Evolutionary conservation across 2,113 vertebrate species (phyloP), one percentile per base, ranked within the genome.

Genomic region (Carassius gibelio): DNA sequence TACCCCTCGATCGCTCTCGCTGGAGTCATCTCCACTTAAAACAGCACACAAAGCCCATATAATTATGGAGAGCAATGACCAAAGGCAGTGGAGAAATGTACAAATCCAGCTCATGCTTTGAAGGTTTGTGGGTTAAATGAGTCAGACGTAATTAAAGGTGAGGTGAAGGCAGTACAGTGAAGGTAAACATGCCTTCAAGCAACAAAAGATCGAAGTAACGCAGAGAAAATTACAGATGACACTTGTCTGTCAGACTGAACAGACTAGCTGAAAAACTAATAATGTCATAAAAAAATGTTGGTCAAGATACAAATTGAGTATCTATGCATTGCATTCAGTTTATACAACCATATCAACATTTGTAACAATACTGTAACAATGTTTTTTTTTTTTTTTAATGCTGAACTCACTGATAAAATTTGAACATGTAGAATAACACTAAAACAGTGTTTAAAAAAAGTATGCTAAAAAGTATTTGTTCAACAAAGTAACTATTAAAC

Each of bases 81-180:
- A 26, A 55, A 34, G 26, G 13, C 48, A 76, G 2, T 61, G 76
- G 34, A 38, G 76, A 79, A 79, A 61, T 62, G 34, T 52, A 30
- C 9, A 38, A 45, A 80, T 87, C 85, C 26, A 57, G 8, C 52
- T 38, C 6, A n/a, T 13, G 34, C 71, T 76, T 75, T 84, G 72
- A 84, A 75, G 82, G 45, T 61, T 17, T 75, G 52, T 23, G 68
- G 82, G 55, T 71, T 10, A 57, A 38, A 9, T 55, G 45, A 83
- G 68, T 72, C 69, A 72, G 50, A 42, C 42, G 82, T 74, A 74
- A 83, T 75, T 76, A 34, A 84, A 76, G 61, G 55, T 50, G 38
- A 84, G 82, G 72, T 62, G 71, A 84, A 84, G 74, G 48, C 82
- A 14, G 59, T 62, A 21, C 61, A 78, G 52, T 57, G 52, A 45